Base-by-base conservation (phyloP, 2,113 vertebrate genomes). In the Atractosteus spatula region DNA sequence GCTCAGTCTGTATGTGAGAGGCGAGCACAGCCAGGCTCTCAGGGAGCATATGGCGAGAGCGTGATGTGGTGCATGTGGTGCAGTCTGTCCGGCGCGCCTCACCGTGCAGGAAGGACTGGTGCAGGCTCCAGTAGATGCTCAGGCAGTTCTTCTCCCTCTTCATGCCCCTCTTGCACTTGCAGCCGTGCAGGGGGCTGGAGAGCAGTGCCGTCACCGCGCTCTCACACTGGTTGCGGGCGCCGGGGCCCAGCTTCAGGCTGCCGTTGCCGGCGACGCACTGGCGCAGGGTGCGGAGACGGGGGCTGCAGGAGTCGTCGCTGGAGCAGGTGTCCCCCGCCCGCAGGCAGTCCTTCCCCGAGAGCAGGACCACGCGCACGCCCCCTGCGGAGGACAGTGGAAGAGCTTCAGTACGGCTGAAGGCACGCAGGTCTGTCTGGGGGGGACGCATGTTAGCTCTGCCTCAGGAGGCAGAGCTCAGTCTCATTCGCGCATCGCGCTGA, bases 91-190 rank as follows among this genome's bases (percentile, higher is more conserved):
- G 43, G 69, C 41, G 44, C 7, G 47, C 43, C 85, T 88, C 59
- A 97, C 96, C 96, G 72, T 96, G 95, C 84, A 95, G 86, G 76
- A 95, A 75, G 0, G 95, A 96, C 86, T 97, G 94, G 83, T 96
- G 95, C 74, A 97, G 93, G 77, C 94, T 97, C 96, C 96, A 97
- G 88, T 97, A 97, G 86, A 97, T 96, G 0, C 95, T 96, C 17
- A 97, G 76, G 77, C 96, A 97, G 85, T 95, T 95, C 81, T 97
- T 97, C 82, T 97, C 96, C 77, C 89, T 95, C 74, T 97, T 97
- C 95, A 97, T 97, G 71, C 95, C 96, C 2, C 96, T 74, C 74
- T 95, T 96, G 81, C 96, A 97, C 70, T 94, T 94, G 90, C 96
- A 97, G 82, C 93, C 93, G 0, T 94, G 94, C 10, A 97, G 91